Conservation (phyloP, 2,888 invertebrate genomes). For the Philaethria dido region DNA sequence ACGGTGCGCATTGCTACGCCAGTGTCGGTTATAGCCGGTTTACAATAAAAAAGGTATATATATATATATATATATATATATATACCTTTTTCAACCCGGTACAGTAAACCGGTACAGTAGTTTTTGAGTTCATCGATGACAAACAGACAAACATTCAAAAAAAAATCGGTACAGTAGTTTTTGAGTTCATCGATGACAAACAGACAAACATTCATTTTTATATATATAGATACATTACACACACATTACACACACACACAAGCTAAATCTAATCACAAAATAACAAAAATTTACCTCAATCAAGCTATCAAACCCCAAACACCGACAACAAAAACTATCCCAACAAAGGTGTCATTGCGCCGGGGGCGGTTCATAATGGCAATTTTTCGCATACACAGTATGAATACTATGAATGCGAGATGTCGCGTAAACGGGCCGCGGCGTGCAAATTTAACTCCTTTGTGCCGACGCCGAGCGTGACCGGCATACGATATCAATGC, state of each 20-base stretch:
- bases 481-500: conserved; percentile 58
- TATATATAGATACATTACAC: neutral
- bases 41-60: too few species aligned
- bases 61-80: too few species aligned
- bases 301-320: conserved; percentile 32
- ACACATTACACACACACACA: neutral
- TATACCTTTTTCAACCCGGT: too few species aligned
- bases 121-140: too few species aligned
- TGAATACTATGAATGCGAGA: conserved; percentile 78
- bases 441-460: conserved; percentile 83
- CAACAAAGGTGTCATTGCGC: conserved; percentile 61
- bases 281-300: conserved; percentile 15
- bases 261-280: neutral
- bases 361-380: conserved; percentile 68
- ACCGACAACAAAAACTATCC: conserved; percentile 36
- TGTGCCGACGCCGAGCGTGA: conserved; percentile 74
- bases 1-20: too few species aligned
- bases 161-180: too few species aligned
- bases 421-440: conserved; percentile 78
- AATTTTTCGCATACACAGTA: conserved; percentile 77
- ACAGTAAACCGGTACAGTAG: too few species aligned
- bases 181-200: too few species aligned
- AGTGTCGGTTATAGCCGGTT: too few species aligned
- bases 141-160: too few species aligned
- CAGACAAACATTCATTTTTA: too few species aligned